phyloP scores from a whole-genome alignment of 1,140 invertebrate genomes.

The Leptopilina boulardi region DNA sequence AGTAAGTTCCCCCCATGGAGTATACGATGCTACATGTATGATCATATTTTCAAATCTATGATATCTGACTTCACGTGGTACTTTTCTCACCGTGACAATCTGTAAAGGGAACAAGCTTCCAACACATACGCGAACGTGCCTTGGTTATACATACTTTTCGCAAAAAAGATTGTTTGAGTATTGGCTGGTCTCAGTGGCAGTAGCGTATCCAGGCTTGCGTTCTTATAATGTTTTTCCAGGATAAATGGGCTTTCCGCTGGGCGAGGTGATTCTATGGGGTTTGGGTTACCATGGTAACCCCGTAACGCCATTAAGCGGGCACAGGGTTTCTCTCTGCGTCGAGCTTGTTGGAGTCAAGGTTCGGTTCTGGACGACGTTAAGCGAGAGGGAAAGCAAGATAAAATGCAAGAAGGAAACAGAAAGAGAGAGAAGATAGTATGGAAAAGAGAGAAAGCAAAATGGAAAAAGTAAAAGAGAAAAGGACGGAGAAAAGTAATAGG shows the following conservation, averaged over 20 bases:
- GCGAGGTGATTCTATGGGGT: conserved; percentile 69
- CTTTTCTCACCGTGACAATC: conserved; percentile 64
- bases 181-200: conserved; percentile 52
- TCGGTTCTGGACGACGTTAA: conserved; percentile 50
- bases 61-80: conserved; percentile 66
- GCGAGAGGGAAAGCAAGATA: conserved; percentile 4
- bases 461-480: not conserved
- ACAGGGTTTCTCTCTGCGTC: conserved; percentile 48
- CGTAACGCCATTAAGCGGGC: conserved; percentile 74
- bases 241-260: conserved; percentile 74
- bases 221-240: conserved; percentile 76
- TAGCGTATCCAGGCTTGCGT: conserved; percentile 54
- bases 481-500: not conserved
- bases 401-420: conserved; percentile 14
- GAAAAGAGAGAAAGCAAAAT: not conserved
- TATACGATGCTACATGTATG: conserved; percentile 35
- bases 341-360: conserved; percentile 58
- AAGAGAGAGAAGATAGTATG: conserved; percentile 43
- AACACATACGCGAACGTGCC: not conserved
- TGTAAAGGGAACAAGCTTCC: conserved; percentile 43
- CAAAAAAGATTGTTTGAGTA: conserved; percentile 39
- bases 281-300: conserved; percentile 73
- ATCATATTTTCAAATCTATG: conserved; percentile 40
- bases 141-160: conserved; percentile 31
- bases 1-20: conserved; percentile 45